Evolutionary conservation across 2,888 invertebrate species (phyloP), one percentile per base, ranked within the genome.

Genomic region (Lamellibrachia satsuma): DNA sequence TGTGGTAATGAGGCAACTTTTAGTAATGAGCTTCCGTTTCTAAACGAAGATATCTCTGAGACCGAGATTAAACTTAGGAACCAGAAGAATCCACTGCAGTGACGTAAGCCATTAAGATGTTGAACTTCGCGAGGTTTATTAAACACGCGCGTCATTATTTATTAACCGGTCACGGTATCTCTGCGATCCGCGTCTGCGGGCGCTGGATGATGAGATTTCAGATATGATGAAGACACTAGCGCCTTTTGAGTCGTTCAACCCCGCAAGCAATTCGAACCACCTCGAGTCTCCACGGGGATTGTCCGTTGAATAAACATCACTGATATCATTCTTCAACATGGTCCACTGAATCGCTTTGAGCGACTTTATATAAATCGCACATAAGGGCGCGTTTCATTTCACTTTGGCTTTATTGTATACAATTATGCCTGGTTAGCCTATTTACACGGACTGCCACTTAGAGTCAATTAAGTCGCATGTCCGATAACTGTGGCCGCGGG

Each of bases 311-410:
- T 22, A 60, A 60, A 4, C 60, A 60, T 1, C 39, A 39, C 60
- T 22, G 22, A 75, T 22, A 75, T 3, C 22, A 15, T 15, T 75
- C 75, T 75, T 75, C 15, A 75, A 75, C 75, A 75, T 22, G 75
- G 39, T 39, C 39, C 39, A 39, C 39, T 39, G 39, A 39, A 39
- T 39, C 6, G 75, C 75, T 75, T 11, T 75, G 75, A 75, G 75
- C 6, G 22, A 15, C 75, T 22, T 75, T 75, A 75, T n/a, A 75
- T 15, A 75, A 22, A 75, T 22, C 75, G 0, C 75, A 75, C 75
- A 75, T 75, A 75, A 15, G n/a, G 15, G 75, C n/a, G 75, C 75
- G 75, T 75, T 75, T 75, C 75, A 75, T 75, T 75, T 75, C 75
- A 75, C 75, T 75, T 11, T 75, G 75, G 75, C 75, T 75, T 15